These are phyloP conservation scores for Tyrophagus putrescentiae DNA, from an alignment of 1,140 invertebrate species.

Conservation along the genomic window DNA sequence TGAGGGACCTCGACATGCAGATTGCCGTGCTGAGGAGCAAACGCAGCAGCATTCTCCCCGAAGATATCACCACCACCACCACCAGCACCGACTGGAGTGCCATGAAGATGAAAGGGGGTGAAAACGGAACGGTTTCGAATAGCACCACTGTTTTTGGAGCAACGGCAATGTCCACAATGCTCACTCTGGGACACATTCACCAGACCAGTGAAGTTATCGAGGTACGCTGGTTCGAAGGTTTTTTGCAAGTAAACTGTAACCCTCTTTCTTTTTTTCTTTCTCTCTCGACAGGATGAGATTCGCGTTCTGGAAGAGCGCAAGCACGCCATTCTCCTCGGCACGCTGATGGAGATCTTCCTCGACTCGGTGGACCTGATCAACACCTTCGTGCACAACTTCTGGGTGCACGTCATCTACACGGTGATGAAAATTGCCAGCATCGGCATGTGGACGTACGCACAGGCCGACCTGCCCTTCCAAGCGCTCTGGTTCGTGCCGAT, in stretches of 20 bases:
- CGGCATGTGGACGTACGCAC: constrained; percentile 3
- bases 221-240: no score
- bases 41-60: not conserved
- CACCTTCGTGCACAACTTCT: not conserved
- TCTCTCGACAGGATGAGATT: not conserved
- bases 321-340: not conserved
- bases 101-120: not conserved
- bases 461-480: not conserved
- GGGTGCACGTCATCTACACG: not conserved
- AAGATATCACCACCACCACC: no score
- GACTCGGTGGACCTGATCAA: not conserved
- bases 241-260: no score
- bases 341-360: not conserved
- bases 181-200: no score
- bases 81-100: not conserved
- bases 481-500: not conserved
- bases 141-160: not conserved
- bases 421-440: not conserved
- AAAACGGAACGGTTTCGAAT: not conserved
- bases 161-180: not conserved
- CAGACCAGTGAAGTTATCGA: no score
- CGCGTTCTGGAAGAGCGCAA: not conserved
- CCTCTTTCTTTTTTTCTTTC: not conserved
- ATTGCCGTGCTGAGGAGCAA: not conserved
- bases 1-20: not conserved